These are phyloP conservation scores for Tragopan temminckii DNA, from an alignment of 2,797 vertebrate species.

Conservation along the genomic window DNA sequence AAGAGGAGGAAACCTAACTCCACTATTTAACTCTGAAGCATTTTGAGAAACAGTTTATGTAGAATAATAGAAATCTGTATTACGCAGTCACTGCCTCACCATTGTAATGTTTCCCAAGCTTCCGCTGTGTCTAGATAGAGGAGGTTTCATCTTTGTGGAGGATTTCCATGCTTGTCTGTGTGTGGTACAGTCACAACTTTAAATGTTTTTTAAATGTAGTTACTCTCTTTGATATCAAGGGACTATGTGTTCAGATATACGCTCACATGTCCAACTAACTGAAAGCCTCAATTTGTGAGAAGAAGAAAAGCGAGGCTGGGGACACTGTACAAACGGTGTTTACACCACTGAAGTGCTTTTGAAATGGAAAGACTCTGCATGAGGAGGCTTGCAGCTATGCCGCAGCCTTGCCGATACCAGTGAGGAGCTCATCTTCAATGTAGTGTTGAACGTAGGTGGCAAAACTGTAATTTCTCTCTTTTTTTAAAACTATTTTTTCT, in stretches of 20 bases:
- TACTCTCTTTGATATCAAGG: slow-evolving; percentile 86
- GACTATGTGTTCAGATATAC: slow-evolving; percentile 83
- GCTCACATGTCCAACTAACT: slow-evolving; percentile 86
- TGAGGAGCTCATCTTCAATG: slow-evolving; percentile 90
- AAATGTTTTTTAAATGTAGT: slow-evolving; percentile 86
- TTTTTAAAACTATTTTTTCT: slow-evolving; percentile 89
- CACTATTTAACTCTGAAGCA: slow-evolving; percentile 67
- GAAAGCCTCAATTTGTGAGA: slow-evolving; percentile 86
- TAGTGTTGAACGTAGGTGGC: slow-evolving; percentile 89
- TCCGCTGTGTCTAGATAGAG: slow-evolving; percentile 78
- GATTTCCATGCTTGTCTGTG: slow-evolving; percentile 85
- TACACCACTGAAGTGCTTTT: slow-evolving; percentile 89
- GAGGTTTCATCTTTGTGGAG: slow-evolving; percentile 83
- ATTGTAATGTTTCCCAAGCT: slow-evolving; percentile 79
- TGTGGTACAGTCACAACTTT: slow-evolving; percentile 83
- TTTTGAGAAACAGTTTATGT: slow-evolving; percentile 72
- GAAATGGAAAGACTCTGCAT: slow-evolving; percentile 89
- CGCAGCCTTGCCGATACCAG: slow-evolving; percentile 86
- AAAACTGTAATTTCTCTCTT: slow-evolving; percentile 90
- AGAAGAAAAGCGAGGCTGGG: slow-evolving; percentile 87
- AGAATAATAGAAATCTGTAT: slow-evolving; percentile 78
- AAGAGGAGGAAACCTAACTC: slow-evolving; percentile 73
- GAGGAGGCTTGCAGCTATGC: slow-evolving; percentile 92
- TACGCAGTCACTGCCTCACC: slow-evolving; percentile 67
- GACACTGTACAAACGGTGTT: slow-evolving; percentile 87